Conservation (phyloP, 2,113 vertebrate species). For the Ardeotis arabs region DNA sequence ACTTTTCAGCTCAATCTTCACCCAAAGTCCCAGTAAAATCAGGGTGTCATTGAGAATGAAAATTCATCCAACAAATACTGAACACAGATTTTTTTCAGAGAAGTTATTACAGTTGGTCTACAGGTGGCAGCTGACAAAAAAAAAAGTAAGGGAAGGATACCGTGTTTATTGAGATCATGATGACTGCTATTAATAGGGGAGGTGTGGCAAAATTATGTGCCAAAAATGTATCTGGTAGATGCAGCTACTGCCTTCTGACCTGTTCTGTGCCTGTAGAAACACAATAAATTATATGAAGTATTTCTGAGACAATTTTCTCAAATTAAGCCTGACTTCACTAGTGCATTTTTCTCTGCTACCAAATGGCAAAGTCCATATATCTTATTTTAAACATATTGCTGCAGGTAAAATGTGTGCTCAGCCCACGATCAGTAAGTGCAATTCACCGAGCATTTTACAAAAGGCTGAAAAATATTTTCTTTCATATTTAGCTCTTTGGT, state of each 20-base stretch:
- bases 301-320: not conserved
- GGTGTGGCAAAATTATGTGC: not conserved
- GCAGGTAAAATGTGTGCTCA: not conserved
- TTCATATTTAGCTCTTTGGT: not conserved
- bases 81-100: not conserved
- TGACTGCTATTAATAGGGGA: not conserved
- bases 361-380: not conserved
- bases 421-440: not conserved
- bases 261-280: not conserved
- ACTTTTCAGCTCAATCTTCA: not conserved
- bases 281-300: not conserved
- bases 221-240: not conserved
- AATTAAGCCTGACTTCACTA: not conserved
- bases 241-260: not conserved
- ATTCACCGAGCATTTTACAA: not conserved
- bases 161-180: not conserved
- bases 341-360: not conserved
- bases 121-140: not conserved
- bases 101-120: not conserved
- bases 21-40: not conserved
- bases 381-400: not conserved
- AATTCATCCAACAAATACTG: not conserved
- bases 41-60: not conserved
- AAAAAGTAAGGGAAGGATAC: not conserved
- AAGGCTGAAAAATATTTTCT: not conserved